phyloP scores from a whole-genome alignment of 2,797 vertebrate genomes.

The Urophycis tenuis region DNA sequence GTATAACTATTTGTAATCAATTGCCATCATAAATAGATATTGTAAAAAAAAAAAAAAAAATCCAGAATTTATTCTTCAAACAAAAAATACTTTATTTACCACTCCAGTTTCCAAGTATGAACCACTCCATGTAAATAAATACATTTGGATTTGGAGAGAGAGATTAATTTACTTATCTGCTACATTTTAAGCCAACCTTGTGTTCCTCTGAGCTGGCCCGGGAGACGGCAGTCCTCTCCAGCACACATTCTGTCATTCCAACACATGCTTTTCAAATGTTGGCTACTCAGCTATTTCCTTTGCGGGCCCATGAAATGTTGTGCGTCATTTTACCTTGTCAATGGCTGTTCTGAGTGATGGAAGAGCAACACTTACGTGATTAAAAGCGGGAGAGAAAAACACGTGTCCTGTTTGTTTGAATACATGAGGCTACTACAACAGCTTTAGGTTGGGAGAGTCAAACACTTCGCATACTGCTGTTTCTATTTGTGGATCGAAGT shows the following conservation, averaged over 20 bases:
- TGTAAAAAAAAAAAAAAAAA: no score
- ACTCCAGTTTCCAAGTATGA: no score
- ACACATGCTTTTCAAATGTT: not conserved
- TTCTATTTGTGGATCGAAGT: no score
- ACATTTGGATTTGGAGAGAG: not conserved
- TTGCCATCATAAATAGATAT: not conserved
- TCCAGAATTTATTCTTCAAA: not conserved
- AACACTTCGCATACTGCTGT: not conserved
- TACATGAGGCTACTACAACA: not conserved
- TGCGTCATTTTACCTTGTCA: constrained; percentile 20
- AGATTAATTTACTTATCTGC: not conserved
- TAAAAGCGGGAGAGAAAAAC: constrained; percentile 39
- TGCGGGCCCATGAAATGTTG: not conserved
- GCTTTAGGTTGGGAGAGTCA: not conserved
- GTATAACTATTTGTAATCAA: not conserved
- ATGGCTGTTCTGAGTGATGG: constrained; percentile 18
- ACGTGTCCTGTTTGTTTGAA: not conserved
- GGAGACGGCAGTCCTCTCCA: not conserved
- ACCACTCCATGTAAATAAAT: not conserved
- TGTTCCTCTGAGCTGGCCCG: not conserved
- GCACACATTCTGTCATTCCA: not conserved
- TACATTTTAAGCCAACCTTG: not conserved
- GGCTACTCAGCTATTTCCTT: not conserved
- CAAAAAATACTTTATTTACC: not conserved
- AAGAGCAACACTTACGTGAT: constrained; percentile 31